Percentiles rank a stretch among this genome's conserved stretches.
These are phyloP conservation scores for Mantis religiosa DNA, from an alignment of 2,888 invertebrate genomes.

Conservation along the genomic window DNA sequence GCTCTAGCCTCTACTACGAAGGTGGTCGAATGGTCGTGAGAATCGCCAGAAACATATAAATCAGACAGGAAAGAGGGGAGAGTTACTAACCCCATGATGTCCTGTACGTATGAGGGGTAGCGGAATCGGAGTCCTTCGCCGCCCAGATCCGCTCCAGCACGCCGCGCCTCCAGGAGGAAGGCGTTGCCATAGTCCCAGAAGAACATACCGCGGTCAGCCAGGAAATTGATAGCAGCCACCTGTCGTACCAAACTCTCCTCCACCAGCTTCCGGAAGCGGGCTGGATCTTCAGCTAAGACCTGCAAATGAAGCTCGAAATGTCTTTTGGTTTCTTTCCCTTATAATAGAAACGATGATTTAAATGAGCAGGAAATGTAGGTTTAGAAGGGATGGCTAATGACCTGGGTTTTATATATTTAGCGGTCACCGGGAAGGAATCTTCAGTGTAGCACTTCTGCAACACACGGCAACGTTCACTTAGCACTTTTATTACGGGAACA, in stretches of 20 bases:
- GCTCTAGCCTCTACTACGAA: too few relatives aligned
- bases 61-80: not conserved
- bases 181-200: conserved; percentile 65
- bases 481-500: too few relatives aligned
- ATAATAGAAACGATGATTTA: too few relatives aligned
- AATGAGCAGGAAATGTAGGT: too few relatives aligned
- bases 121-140: conserved; percentile 41
- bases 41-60: too few relatives aligned
- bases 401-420: too few relatives aligned
- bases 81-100: conserved; percentile 55
- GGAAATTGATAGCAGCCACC: conserved; percentile 51
- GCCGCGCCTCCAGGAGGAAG: conserved; percentile 54
- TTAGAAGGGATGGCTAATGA: too few relatives aligned
- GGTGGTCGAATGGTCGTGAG: too few relatives aligned
- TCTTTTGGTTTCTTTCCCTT: too few relatives aligned
- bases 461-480: too few relatives aligned
- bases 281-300: conserved; percentile 49
- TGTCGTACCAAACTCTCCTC: conserved; percentile 54
- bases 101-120: conserved; percentile 59
- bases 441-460: too few relatives aligned
- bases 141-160: conserved; percentile 51
- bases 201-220: conserved; percentile 48
- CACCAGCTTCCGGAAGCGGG: conserved; percentile 49
- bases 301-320: conserved; percentile 2
- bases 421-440: too few relatives aligned